These are phyloP conservation scores for Tokudaia muenninki DNA, from an alignment of 2,797 vertebrate species.

Conservation along the genomic window DNA sequence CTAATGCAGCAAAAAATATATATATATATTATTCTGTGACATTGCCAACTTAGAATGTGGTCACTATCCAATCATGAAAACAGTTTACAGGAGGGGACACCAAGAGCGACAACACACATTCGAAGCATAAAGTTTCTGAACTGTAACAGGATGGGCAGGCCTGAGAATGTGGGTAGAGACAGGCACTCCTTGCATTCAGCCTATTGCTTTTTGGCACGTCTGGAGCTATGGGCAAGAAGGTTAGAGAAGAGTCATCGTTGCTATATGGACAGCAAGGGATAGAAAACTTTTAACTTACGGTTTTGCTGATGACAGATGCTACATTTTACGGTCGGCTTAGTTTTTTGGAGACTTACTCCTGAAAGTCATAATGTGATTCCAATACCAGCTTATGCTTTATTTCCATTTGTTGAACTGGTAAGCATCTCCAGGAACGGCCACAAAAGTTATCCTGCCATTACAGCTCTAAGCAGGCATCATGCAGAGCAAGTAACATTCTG, in stretches of 20 bases:
- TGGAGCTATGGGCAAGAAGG: not conserved
- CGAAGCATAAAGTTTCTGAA: not conserved
- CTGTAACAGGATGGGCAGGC: not conserved
- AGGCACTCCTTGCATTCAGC: not conserved
- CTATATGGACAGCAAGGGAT: not conserved
- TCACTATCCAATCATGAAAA: not conserved
- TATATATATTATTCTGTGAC: not conserved
- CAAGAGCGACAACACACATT: not conserved
- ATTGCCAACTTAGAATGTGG: not conserved
- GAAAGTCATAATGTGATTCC: constrained; percentile 6
- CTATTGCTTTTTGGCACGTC: not conserved
- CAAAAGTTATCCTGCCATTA: not conserved
- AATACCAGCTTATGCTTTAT: not conserved
- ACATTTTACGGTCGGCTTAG: not conserved
- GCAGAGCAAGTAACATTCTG: not conserved
- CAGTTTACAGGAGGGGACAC: not conserved
- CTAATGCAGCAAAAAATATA: not conserved
- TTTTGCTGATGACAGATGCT: not conserved
- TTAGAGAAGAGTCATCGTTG: not conserved
- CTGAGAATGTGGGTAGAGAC: no score
- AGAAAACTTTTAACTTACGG: constrained; percentile 21
- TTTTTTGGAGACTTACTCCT: not conserved
- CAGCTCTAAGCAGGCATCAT: not conserved
- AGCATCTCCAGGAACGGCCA: not conserved
- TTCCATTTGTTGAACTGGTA: not conserved